Conservation (phyloP, 2,113 vertebrate species). For the Pangasianodon gigas region DNA sequence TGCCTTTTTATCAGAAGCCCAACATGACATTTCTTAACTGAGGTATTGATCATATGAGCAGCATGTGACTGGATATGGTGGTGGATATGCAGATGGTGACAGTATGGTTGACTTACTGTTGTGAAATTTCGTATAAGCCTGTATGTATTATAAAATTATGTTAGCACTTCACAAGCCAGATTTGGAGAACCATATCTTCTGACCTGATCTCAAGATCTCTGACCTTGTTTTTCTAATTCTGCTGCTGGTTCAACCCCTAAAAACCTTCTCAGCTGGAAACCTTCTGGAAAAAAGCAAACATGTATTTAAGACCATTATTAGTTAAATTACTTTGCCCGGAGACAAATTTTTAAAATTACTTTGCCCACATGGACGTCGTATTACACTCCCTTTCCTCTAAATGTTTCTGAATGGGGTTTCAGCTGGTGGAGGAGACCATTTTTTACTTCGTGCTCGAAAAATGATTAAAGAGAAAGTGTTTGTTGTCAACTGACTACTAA, state of each 20-base stretch:
- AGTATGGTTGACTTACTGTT: slow-evolving; percentile 17
- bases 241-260: background rate
- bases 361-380: background rate
- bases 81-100: background rate
- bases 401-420: background rate
- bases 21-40: slow-evolving; percentile 18
- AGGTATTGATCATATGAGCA: slow-evolving; percentile 3
- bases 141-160: background rate
- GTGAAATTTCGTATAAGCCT: slow-evolving; percentile 23
- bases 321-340: background rate
- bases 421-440: background rate
- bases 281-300: background rate
- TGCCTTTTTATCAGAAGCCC: slow-evolving; percentile 12
- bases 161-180: background rate
- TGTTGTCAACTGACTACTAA: slow-evolving; percentile 1
- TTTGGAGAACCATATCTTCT: background rate
- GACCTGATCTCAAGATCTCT: background rate
- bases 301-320: background rate
- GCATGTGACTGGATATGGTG: background rate
- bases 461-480: slow-evolving; percentile 12
- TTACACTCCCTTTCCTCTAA: background rate
- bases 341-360: background rate
- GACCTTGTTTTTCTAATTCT: background rate
- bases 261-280: slow-evolving; percentile 13
- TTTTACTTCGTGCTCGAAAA: background rate